A percentile compares a stretch with the other conserved stretches of the same genome.
These are phyloP conservation scores for Cantharis rufa DNA, from an alignment of 2,888 invertebrate genomes.

Conservation along the genomic window DNA sequence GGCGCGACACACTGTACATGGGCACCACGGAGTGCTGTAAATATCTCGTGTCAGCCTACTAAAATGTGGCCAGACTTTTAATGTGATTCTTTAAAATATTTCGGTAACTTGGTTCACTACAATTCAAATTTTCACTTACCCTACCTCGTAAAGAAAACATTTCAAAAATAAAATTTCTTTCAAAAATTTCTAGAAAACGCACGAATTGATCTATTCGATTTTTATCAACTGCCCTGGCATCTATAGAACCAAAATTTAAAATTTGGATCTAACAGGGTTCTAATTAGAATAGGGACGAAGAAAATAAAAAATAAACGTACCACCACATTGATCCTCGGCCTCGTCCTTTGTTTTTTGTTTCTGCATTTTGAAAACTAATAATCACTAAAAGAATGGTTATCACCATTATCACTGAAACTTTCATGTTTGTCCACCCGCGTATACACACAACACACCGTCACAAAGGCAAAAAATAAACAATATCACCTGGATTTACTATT, in stretches of 20 bases:
- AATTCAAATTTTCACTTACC: background rate
- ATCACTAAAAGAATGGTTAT: slow-evolving; percentile 18
- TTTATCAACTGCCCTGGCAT: background rate
- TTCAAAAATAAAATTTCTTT: too few species aligned
- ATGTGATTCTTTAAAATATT: slow-evolving; percentile 16
- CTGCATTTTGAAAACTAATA: slow-evolving; percentile 37
- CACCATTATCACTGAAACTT: slow-evolving; percentile 42
- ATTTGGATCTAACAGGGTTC: background rate
- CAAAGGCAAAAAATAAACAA: slow-evolving; percentile 56
- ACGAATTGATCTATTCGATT: background rate
- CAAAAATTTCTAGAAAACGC: background rate
- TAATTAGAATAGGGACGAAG: background rate
- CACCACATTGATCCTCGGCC: slow-evolving; percentile 93
- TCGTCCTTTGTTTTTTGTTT: slow-evolving; percentile 63
- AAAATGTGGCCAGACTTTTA: slow-evolving; percentile 27
- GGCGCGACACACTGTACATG: slow-evolving; percentile 42
- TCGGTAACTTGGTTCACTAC: background rate
- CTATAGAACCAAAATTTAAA: background rate
- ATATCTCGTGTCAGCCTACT: slow-evolving; percentile 24
- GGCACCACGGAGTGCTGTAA: slow-evolving; percentile 37
- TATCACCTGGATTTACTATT: slow-evolving; percentile 53
- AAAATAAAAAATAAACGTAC: slow-evolving; percentile 61
- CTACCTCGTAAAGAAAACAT: background rate
- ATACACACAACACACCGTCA: slow-evolving; percentile 40
- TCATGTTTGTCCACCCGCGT: slow-evolving; percentile 47